These are phyloP conservation scores for Apteryx owenii DNA, from an alignment of 2,113 vertebrate species.

Conservation along the genomic window DNA sequence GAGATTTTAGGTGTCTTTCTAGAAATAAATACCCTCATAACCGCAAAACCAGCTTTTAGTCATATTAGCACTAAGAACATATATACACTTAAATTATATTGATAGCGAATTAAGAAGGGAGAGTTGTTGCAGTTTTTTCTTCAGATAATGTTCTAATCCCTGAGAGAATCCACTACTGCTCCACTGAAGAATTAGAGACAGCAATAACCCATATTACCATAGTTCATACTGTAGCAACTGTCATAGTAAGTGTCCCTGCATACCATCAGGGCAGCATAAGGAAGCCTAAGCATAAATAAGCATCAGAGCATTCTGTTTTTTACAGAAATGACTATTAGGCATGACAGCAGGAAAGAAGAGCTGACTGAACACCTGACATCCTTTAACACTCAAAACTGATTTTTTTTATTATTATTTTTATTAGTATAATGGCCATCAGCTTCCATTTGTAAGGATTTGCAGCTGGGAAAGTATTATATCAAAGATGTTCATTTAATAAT, in stretches of 20 bases:
- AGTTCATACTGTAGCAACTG: not conserved
- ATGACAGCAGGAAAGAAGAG: not conserved
- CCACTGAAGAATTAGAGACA: not conserved
- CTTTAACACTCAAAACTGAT: not conserved
- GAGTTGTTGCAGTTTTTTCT: not conserved
- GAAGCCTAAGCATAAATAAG: not conserved
- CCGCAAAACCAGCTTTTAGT: not conserved
- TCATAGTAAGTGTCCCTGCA: not conserved
- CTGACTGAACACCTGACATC: not conserved
- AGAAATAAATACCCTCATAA: not conserved
- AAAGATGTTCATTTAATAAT: not conserved
- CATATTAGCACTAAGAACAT: not conserved
- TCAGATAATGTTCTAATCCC: not conserved
- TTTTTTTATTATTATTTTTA: not conserved
- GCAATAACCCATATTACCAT: not conserved
- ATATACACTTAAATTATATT: not conserved
- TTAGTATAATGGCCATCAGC: not conserved
- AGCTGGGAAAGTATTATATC: accelerated
- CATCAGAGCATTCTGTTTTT: not conserved
- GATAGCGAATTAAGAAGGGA: not conserved
- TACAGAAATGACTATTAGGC: not conserved
- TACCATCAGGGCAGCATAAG: not conserved
- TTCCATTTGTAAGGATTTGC: not conserved
- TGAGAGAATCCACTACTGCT: not conserved
- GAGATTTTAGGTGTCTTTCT: not conserved